Evolutionary conservation across 2,113 vertebrate species (phyloP), one percentile per base, ranked within the genome.

Genomic region (Proterorhinus semilunaris): DNA sequence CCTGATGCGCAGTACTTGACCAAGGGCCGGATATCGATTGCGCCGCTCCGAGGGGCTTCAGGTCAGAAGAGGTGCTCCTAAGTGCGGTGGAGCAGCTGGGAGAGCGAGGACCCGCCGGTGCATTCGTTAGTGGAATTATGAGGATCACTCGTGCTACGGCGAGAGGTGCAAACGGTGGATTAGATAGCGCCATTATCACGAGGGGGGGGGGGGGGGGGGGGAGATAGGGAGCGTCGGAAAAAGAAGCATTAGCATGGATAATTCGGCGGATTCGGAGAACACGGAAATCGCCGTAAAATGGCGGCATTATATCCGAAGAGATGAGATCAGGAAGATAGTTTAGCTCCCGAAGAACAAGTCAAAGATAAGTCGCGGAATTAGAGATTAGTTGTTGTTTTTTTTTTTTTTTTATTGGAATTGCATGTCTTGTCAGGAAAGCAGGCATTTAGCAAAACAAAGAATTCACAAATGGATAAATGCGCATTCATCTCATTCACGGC

Each of bases 51-150:
- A 27, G 51, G 69, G 65, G 21, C 72, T 66, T 1, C 47, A 69
- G 85, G 86, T 86, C 85, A 79, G 16, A 54, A 88, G 83, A 80
- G 82, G 70, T 78, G 76, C 75, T 76, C 66, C 52, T 84, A 77
- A 72, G 75, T 72, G 72, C 71, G 71, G 74, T 21, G 76, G 80
- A 86, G 77, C 81, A 71, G 81, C 63, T 59, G 75, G 76, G 76
- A 83, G 75, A 79, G 77, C 58, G 15, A 68, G 71, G 87, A 92
- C 66, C 17, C 79, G 80, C 87, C 71, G 84, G 59, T 59, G 91
- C 90, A 92, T 93, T 92, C 88, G 89, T 93, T 91, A 91, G 86
- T 71, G 84, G 91, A 87, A 92, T 93, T 92, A 92, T 86, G 79
- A 75, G 90, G 84, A 89, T 91, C 87, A 90, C 72, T 74, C 74